These are phyloP conservation scores for Varroa destructor DNA, from an alignment of 1,140 invertebrate species.

Conservation along the genomic window DNA sequence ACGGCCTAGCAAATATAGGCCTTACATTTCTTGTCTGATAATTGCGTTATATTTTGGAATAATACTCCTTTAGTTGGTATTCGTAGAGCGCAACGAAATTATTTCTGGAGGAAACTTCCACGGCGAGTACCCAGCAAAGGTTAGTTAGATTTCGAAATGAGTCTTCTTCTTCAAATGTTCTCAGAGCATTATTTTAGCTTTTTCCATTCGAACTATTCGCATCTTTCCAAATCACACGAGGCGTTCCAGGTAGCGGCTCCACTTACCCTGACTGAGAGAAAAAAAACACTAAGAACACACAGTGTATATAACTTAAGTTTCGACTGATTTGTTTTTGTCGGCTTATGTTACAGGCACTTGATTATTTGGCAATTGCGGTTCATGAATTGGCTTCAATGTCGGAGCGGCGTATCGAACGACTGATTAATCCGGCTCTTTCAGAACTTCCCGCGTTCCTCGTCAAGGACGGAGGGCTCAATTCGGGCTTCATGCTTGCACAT, in stretches of 20 bases:
- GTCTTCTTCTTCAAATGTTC: background rate
- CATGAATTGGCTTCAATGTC: conserved; percentile 60
- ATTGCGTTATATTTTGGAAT: conserved; percentile 13
- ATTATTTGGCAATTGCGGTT: conserved; percentile 58
- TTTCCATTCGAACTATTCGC: background rate
- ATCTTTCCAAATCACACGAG: background rate
- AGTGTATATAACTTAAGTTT: background rate
- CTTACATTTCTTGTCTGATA: too few species aligned
- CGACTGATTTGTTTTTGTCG: conserved; percentile 2
- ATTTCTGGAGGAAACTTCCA: conserved; percentile 59
- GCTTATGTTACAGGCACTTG: conserved; percentile 42
- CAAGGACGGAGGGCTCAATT: conserved; percentile 57
- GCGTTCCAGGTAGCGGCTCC: too few species aligned
- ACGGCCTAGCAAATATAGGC: too few species aligned
- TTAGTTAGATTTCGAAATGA: conserved; percentile 32
- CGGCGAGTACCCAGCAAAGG: conserved; percentile 62
- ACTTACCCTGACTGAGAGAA: too few species aligned
- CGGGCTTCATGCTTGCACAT: conserved; percentile 62
- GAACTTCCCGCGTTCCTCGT: conserved; percentile 57
- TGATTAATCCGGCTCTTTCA: conserved; percentile 56
- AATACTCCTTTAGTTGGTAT: conserved; percentile 47
- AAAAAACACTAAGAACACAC: background rate
- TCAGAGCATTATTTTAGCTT: background rate
- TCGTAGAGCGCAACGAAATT: conserved; percentile 54
- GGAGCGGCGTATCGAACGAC: conserved; percentile 54